Evolutionary conservation across 2,888 invertebrate genomes (phyloP), one percentile per base, ranked within the genome.

Genomic region (Dryocosmus kuriphilus): DNA sequence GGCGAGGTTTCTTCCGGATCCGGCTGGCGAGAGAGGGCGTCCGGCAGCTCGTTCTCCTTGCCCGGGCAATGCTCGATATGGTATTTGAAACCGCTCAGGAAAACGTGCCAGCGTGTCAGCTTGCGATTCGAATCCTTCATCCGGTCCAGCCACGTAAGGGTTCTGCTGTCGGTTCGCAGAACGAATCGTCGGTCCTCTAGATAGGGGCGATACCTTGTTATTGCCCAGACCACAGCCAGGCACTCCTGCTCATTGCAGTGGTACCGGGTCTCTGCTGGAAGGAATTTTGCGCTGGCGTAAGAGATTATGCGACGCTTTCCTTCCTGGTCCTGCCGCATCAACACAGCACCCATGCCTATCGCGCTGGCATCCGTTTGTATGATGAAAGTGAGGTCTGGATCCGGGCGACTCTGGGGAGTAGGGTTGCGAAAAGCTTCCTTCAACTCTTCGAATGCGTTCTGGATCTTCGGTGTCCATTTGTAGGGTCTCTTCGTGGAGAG

Each of bases 211-310:
- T 76, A 81, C 7, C 74, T 74, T 46, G 76, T 78, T 0, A 83
- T 60, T 0, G 80, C 77, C 81, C 80, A 81, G 1, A 78, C 41
- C 0, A 80, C 38, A 0, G 84, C 80, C 0, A 81, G 32, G 57
- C 77, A 81, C 38, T 82, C 79, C 60, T 80, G 82, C 51, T 83
- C 82, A n/a, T 83, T 83, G 76, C 78, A 75, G 55, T 82, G 75
- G 57, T 78, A 19, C 16, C 75, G 46, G 60, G 63, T 78, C 79
- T 62, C 82, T 38, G 77, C 14, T 14, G 46, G 27, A 30, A 27
- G 24, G 38, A 81, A 77, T 57, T 81, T 78, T 2, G 75, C 74
- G 41, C 61, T 75, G 1, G 77, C 78, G 51, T 79, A 76, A 30
- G 61, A 75, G 63, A 82, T 75, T 1, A 80, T 79, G 0, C 60